Evolutionary conservation across 2,888 invertebrate species (phyloP), one percentile per base, ranked within the genome.

Genomic region (Glyphotaelius pellucidus): DNA sequence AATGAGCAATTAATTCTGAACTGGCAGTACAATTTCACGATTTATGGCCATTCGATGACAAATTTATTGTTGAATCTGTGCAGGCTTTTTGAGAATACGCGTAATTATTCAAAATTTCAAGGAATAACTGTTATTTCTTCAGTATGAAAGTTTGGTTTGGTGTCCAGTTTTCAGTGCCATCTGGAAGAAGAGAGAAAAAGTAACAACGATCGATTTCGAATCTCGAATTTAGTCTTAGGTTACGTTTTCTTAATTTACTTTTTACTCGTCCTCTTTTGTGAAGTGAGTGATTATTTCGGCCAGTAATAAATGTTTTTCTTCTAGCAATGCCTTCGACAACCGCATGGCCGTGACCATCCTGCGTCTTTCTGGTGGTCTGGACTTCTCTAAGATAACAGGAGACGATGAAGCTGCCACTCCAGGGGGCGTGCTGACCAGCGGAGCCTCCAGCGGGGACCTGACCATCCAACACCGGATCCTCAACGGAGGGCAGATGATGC

Each of bases 291-390:
- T 52, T 19, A 52, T 25, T 5, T 52, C 4, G 0, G 3, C 47
- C 47, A 47, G 14, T 52, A 52, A 52, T 52, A 67, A 67, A 9
- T 5, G 2, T 67, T 9, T 67, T 81, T 81, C 91, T 94, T 95
- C 83, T 94, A 98, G 99, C 95, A 98, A 99, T 94, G 98, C 99
- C 0, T 99, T 99, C 95, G 99, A 99, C 94, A 97, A 98, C 94
- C 98, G 99, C 88, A 96, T 99, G 94, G 98, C 99, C 0, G 98
- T 99, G 7, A 98, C 98, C 0, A 98, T 99, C 93, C 95, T 99
- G 12, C 97, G 99, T 38, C 96, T 99, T 47, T 96, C 97, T 0
- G 98, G 98, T 94, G 99, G 99, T 0, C 96, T 99, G 91, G 99
- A 99, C 95, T 98, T 97, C 95, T 97, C 97, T 11, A 95, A 95